phyloP scores from a whole-genome alignment of 2,888 invertebrate genomes.

The Malthinus flaveolus region DNA sequence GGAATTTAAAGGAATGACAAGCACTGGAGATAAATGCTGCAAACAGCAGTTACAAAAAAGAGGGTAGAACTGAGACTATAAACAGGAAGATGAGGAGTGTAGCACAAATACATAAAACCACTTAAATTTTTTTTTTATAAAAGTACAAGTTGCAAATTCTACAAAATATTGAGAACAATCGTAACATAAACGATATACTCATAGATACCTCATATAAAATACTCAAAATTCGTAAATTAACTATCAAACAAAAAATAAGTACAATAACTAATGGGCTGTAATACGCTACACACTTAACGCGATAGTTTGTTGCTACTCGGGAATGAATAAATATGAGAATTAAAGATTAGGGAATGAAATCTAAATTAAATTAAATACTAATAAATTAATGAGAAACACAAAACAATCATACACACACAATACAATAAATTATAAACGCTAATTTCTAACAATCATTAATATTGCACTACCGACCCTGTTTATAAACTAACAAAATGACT shows the following conservation, averaged over 20 bases:
- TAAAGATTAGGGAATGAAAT: constrained; percentile 24
- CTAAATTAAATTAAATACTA: constrained; percentile 14
- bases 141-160: constrained; percentile 28
- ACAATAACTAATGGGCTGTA: not conserved
- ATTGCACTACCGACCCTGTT: constrained; percentile 26
- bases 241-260: constrained; percentile 2
- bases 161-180: constrained; percentile 18
- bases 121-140: constrained; percentile 22
- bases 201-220: no score
- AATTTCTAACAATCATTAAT: constrained; percentile 7
- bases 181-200: constrained; percentile 1
- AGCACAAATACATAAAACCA: not conserved
- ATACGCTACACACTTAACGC: not conserved
- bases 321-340: constrained; percentile 23
- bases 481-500: constrained; percentile 43
- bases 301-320: constrained; percentile 9
- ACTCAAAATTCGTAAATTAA: no score
- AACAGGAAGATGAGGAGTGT: no score
- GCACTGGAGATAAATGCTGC: no score
- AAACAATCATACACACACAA: constrained; percentile 12
- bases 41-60: no score
- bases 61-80: no score
- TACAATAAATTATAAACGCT: not conserved
- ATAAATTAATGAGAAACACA: constrained; percentile 7
- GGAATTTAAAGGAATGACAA: no score